Evolutionary conservation across 2,113 vertebrate genomes (phyloP).

Genomic region (Myxocyprinus asiaticus): DNA sequence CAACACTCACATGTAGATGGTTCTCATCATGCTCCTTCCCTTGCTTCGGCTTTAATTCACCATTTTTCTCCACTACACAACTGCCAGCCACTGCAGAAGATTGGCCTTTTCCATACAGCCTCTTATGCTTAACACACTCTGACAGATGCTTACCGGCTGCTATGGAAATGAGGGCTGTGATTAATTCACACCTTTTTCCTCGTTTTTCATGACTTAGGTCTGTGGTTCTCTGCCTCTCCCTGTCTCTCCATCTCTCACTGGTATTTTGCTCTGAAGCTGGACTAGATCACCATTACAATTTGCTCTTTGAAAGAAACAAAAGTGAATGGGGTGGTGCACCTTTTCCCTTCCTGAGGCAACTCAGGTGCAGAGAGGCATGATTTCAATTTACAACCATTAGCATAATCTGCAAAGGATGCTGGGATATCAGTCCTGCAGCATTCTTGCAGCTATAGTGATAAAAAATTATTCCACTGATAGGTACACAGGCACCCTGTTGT

Average conservation of each 20-base stretch:
- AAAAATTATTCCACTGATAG: neutral
- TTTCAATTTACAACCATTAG: constrained; percentile 14
- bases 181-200: constrained; percentile 51
- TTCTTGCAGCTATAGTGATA: neutral
- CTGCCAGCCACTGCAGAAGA: neutral
- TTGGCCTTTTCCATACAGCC: constrained; percentile 27
- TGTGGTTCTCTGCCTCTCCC: constrained; percentile 37
- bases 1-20: constrained; percentile 1
- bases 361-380: constrained; percentile 25
- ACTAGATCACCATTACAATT: constrained; percentile 25
- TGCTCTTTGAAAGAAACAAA: constrained; percentile 8
- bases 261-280: constrained; percentile 9
- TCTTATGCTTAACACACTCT: constrained; percentile 39
- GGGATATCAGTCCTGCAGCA: neutral
- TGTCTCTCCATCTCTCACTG: constrained; percentile 30
- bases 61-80: neutral
- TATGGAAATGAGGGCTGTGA: constrained; percentile 55
- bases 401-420: constrained; percentile 14
- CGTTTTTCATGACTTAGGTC: constrained; percentile 40
- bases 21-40: neutral
- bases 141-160: constrained; percentile 53
- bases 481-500: neutral
- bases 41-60: constrained; percentile 3
- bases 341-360: constrained; percentile 10
- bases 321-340: neutral